Base-by-base conservation (phyloP, 2,888 invertebrate genomes). In the Glyphotaelius pellucidus region DNA sequence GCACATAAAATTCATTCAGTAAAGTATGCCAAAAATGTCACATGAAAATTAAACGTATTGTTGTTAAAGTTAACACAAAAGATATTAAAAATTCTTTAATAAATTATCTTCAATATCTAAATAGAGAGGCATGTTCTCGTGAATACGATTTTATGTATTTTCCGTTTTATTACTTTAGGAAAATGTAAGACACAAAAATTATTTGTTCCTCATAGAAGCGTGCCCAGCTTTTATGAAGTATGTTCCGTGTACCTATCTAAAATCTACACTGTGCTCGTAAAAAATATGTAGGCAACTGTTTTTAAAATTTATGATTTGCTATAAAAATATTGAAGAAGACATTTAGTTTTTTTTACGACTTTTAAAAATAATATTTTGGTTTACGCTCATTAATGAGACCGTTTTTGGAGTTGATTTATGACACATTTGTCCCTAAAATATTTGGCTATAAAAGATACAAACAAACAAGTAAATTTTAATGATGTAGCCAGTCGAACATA, bases 21-120 rank as follows among this genome's bases (percentile, higher is more conserved):
- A 86, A 42, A 42, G 12, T 47, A 86, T 86, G 35, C 5, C 86
- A 12, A 42, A 86, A 42, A 86, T 86, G 42, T 86, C 38, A 86
- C n/a, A n/a, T 86, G n/a, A 38, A 35, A 85, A 30, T 32, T 81
- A 32, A 32, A 81, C 12, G 31, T 31, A 87, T 25, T 79, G 7
- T n/a, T 79, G 35, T n/a, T 35, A 80, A 30, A 25, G 25, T n/a
- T 67, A 67, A 67, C 67, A 67, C 67, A 67, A 89, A 35, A 35
- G 47, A 79, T 79, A 89, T 89, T 89, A 89, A 89, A 89, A 89
- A 89, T 80, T 80, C 80, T n/a, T 89, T 25, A 47, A n/a, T n/a
- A 30, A 86, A 31, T 67, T 67, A 67, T 87, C 85, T 7, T 42
- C 85, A 47, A 86, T 86, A 47, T 86, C 42, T 38, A 30, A 35